Evolutionary conservation across 2,797 vertebrate genomes (phyloP), one percentile per base, ranked within the genome.

Genomic region (Triplophysa bombifrons): DNA sequence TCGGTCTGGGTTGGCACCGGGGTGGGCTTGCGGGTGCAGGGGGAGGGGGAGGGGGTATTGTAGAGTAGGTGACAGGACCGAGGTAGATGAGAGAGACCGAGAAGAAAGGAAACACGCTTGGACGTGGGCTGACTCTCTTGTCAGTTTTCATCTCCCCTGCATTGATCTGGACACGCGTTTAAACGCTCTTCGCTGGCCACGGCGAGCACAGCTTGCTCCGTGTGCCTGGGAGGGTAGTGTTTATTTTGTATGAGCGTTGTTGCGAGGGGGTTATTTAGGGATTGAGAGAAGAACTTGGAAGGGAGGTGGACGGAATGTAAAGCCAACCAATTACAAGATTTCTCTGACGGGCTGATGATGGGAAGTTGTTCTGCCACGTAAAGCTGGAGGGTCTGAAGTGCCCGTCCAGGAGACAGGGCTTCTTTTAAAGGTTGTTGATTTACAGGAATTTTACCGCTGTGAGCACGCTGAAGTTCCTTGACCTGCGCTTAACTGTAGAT

Each of bases 41-140:
- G 56, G 13, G 34, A 22, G 19, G 22, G 56, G 13, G 34, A 19
- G 58, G 30, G 34, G 17, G 6, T 51, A 5, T 41, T n/a, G 46
- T 5, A 50, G 53, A 64, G 46, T 75, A 75, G 73, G 72, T 64
- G 78, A 72, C 48, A 72, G 56, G 55, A 60, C 46, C 13, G 53
- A 46, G 60, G 61, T 38, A 60, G 68, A 82, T 48, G 13, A 44
- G 38, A 1, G 58, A 27, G 22, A 60, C 22, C 7, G 58, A 27
- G 58, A 25, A 60, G 17, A 55, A 4, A 58, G 50, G 56, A 82
- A 84, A 93, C 91, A 83, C 86, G 88, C 90, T 90, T 89, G 89
- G 91, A 93, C 90, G 87, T 85, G 82, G 85, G 87, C 89, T 92
- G 90, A 91, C 90, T 91, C 92, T 90, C 89, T 69, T 92, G 92